These are phyloP conservation scores for Drepana falcataria DNA, from an alignment of 2,888 invertebrate genomes.

Conservation along the genomic window DNA sequence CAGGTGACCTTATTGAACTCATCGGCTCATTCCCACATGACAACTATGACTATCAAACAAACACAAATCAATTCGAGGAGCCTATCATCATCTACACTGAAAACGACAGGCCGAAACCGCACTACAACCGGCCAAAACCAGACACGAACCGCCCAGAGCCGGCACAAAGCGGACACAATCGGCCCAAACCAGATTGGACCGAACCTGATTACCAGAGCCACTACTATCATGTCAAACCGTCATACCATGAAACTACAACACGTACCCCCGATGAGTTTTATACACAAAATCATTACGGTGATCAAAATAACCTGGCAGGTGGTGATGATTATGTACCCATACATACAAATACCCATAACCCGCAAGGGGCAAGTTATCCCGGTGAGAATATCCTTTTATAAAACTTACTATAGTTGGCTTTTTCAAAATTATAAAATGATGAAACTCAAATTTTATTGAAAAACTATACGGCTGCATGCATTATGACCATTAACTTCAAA, in stretches of 20 bases:
- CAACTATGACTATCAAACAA: constrained; percentile 59
- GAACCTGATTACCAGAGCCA: constrained; percentile 40
- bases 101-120: constrained; percentile 51
- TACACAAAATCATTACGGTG: constrained; percentile 38
- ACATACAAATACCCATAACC: constrained; percentile 49
- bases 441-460: constrained; percentile 23
- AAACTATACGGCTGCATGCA: too few species aligned
- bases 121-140: constrained; percentile 37
- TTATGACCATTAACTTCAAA: too few species aligned
- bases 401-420: constrained; percentile 10
- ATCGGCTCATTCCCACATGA: constrained; percentile 74
- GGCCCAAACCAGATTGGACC: constrained; percentile 49
- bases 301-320: constrained; percentile 32
- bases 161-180: constrained; percentile 33
- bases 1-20: constrained; percentile 75
- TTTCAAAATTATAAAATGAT: constrained; percentile 17
- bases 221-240: constrained; percentile 71
- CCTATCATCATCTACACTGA: constrained; percentile 74
- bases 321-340: constrained; percentile 73
- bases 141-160: constrained; percentile 27
- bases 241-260: constrained; percentile 66
- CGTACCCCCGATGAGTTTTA: constrained; percentile 48
- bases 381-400: constrained; percentile 50
- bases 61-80: constrained; percentile 69
- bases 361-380: constrained; percentile 61